Evolutionary conservation across 1,140 invertebrate genomes (phyloP), one percentile per base, ranked within the genome.

Genomic region (Hyposmocoma kahamanoa): DNA sequence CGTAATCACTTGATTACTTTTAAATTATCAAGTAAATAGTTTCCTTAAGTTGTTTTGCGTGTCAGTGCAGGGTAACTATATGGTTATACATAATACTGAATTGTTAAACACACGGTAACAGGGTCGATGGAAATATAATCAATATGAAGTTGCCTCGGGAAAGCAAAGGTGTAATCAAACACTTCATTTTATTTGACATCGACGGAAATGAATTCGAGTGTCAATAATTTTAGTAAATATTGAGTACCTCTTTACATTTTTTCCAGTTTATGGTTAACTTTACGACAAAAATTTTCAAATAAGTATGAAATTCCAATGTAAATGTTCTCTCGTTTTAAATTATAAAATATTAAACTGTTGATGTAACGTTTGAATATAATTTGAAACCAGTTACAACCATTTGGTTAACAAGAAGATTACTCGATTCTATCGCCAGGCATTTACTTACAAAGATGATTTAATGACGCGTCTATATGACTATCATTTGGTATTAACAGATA

Each of bases 261-360:
- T 36, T 17, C 9, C 8, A 10, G 13, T 2, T 36, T 36, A 17
- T 36, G 13, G 10, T n/a, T 2, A 17, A 8, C 10, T 36, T 36
- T 36, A 36, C 13, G 32, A 36, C 32, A 2, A n/a, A n/a, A 15
- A 36, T 36, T 36, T 17, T 15, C 11, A n/a, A 18, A 39, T 26
- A 36, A 47, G 53, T 44, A 59, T 62, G 50, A 64, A 62, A 56
- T 57, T 53, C 41, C 26, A 38, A 60, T 47, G 51, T 60, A 42
- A 64, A 70, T 57, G 53, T 47, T 66, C 41, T 53, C 54, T 62
- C 53, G 59, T 55, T 72, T 66, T 59, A 61, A 72, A 65, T 11
- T 65, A 67, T 62, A 65, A 63, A 66, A 65, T 53, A 63, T 50
- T 42, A 34, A 46, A 51, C 41, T 50, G 47, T 67, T 58, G 41